A percentile compares a stretch with the other conserved stretches of the same genome.
Evolutionary conservation across 2,888 invertebrate genomes (phyloP).

Genomic region (Orthosia gracilis): DNA sequence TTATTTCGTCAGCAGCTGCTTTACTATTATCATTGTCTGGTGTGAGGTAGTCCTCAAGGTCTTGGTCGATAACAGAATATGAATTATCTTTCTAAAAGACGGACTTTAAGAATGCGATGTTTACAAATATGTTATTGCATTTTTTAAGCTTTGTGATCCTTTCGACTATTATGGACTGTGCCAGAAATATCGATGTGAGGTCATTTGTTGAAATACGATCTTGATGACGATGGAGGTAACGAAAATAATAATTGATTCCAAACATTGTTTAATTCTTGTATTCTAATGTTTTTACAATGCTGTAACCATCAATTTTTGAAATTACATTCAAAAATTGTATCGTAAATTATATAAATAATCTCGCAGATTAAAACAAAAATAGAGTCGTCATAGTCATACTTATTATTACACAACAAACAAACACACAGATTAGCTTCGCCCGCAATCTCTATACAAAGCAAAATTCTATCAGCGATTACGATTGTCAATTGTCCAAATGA

Average conservation of each 20-base stretch:
- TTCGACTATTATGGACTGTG: neutral
- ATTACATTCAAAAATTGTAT: neutral
- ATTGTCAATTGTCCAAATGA: neutral
- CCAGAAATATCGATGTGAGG: neutral
- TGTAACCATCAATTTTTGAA: neutral
- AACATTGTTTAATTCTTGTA: neutral
- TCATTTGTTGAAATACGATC: neutral
- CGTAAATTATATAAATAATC: slow-evolving; percentile 7
- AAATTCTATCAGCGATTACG: neutral
- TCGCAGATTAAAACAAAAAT: neutral
- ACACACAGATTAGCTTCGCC: neutral
- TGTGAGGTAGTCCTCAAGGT: slow-evolving; percentile 2
- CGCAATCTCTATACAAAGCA: too few species aligned
- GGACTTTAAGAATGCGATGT: too few species aligned
- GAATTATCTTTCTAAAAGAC: too few species aligned
- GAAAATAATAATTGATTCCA: neutral
- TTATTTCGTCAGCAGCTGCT: neutral
- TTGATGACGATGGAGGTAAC: neutral
- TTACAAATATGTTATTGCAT: too few species aligned
- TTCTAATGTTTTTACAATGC: neutral
- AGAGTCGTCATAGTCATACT: neutral
- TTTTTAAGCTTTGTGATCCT: too few species aligned
- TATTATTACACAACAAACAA: neutral
- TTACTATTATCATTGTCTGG: neutral
- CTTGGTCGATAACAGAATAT: neutral